Base-by-base conservation (phyloP, 2,113 vertebrate genomes). In the Hydrochoerus hydrochaeris region DNA sequence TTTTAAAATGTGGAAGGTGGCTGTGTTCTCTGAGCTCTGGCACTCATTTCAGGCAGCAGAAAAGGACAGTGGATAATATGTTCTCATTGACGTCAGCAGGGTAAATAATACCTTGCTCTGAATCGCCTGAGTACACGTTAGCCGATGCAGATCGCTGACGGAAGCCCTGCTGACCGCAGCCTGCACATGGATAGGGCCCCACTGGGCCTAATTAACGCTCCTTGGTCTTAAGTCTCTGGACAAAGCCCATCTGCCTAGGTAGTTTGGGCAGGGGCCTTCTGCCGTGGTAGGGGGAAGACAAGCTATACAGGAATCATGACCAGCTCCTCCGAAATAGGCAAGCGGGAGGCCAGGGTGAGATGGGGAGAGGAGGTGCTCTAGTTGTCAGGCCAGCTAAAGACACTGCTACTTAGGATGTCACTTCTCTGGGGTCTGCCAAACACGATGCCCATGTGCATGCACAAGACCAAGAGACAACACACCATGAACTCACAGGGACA, bases 51-150 rank as follows among this genome's bases (percentile, higher is more conserved):
- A 97, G 96, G 89, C 97, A 97, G 86, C 96, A 95, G 95, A 0
- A 6, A 83, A 95, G 95, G 83, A 93, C 81, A 95, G 97, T 96
- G 30, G 95, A 84, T 95, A 97, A 85, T 7, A 6, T 90, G 97
- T 97, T 97, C 97, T 96, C 71, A 94, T 90, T 98, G 98, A 98
- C 95, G 92, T 97, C 98, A 98, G 92, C 60, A 8, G 96, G 87
- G 97, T 97, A 97, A 98, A 97, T 98, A 78, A 97, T 81, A 95
- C 73, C 97, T 17, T 41, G 92, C 82, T 58, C 95, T 69, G 84
- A 89, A 52, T 86, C 77, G 82, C 98, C 97, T 22, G 71, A 94
- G 95, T 24, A 41, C 60, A 94, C 46, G 7, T 63, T 89, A 41
- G 90, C 93, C 46, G 11, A 91, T 82, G 17, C 78, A 2, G 95